Conservation (phyloP, 2,113 vertebrate species). For the Sus scrofa region DNA sequence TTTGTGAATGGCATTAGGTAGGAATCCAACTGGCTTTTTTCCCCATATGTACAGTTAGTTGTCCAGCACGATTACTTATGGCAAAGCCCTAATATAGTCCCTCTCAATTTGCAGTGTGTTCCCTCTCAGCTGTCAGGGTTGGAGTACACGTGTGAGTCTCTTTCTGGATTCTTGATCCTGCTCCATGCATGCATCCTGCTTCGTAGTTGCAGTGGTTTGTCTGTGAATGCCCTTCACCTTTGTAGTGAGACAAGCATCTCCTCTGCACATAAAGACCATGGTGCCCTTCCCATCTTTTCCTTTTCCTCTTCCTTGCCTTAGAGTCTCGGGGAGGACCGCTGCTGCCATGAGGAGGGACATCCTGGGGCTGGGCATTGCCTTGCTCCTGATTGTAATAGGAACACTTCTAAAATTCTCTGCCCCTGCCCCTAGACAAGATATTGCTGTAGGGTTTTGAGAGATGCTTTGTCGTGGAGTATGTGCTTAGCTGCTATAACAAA, state of each 20-base stretch:
- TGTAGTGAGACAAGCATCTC: background rate
- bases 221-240: background rate
- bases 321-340: too few species aligned
- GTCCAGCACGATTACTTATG: background rate
- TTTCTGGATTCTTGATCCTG: background rate
- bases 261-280: background rate
- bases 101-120: background rate
- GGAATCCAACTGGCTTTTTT: background rate
- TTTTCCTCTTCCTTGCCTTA: background rate
- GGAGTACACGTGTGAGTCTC: too few species aligned
- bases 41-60: background rate
- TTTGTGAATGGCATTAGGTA: background rate
- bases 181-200: background rate
- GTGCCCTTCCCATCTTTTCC: background rate
- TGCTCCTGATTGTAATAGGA: background rate
- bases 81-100: background rate
- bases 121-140: background rate
- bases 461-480: background rate
- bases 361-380: background rate
- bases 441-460: background rate
- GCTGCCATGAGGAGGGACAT: background rate
- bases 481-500: background rate
- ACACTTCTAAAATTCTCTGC: background rate
- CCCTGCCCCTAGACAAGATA: background rate
- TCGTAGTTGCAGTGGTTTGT: background rate